A percentile compares a stretch with the other conserved stretches of the same genome.
Evolutionary conservation across 53 echinoderm and acorn worm genomes (phyloP).

Genomic region (Antedon mediterranea): DNA sequence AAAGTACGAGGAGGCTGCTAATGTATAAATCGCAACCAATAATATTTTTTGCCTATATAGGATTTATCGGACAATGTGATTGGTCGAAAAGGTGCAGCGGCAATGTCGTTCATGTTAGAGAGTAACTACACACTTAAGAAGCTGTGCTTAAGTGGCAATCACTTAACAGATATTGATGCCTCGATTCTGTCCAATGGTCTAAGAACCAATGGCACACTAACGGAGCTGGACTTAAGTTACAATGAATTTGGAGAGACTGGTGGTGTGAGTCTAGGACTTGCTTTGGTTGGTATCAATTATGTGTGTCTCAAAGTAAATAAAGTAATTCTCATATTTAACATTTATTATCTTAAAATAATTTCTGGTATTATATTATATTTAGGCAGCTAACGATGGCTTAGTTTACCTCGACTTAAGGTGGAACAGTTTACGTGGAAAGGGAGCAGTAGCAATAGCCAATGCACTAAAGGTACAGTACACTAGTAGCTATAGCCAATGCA

Average conservation of each 20-base stretch:
- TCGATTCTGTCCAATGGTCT: constrained; percentile 48
- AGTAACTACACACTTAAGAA: constrained; percentile 80
- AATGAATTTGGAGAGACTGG: constrained; percentile 85
- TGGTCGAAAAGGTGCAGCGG: constrained; percentile 26
- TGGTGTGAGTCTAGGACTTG: constrained; percentile 56
- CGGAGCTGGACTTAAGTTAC: constrained; percentile 71
- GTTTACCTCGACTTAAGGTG: constrained; percentile 61
- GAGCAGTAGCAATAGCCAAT: constrained; percentile 52
- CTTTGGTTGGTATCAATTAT: constrained; percentile 38
- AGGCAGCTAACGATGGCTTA: constrained; percentile 59
- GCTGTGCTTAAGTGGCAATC: constrained; percentile 64
- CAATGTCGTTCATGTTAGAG: constrained; percentile 70
- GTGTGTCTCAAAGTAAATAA: no score
- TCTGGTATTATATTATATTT: background rate
- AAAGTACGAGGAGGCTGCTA: no score
- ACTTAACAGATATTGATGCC: constrained; percentile 68
- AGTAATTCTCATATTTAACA: background rate
- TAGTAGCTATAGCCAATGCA: constrained; percentile 46
- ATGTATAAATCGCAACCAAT: no score
- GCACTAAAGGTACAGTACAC: constrained; percentile 44
- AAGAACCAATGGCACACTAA: constrained; percentile 67
- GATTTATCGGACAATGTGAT: constrained; percentile 76
- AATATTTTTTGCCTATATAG: constrained; percentile 14
- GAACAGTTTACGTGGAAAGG: constrained; percentile 76
- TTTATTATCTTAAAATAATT: no score